phyloP scores from a whole-genome alignment of 2,797 vertebrate genomes.

The Valencia hispanica region DNA sequence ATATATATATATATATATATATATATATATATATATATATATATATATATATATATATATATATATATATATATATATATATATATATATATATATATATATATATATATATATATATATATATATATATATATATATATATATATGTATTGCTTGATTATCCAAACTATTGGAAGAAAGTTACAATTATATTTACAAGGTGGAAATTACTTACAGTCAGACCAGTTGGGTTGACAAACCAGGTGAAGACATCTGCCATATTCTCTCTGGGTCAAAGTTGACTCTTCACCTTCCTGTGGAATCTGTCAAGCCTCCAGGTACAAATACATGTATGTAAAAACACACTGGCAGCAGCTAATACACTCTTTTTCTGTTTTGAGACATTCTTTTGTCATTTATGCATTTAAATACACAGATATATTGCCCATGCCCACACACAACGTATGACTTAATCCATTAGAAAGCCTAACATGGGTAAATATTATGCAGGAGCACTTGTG shows the following conservation, averaged over 20 bases:
- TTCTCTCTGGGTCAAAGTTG: slow-evolving; percentile 56
- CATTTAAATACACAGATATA: neutral
- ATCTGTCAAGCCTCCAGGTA: slow-evolving; percentile 56
- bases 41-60: no score
- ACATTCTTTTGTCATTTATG: neutral
- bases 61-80: no score
- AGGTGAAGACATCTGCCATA: slow-evolving; percentile 34
- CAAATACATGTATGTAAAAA: slow-evolving; percentile 20
- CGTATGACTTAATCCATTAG: slow-evolving; percentile 7
- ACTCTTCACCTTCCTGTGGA: slow-evolving; percentile 65
- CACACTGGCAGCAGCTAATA: slow-evolving; percentile 6
- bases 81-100: no score
- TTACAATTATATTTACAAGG: neutral
- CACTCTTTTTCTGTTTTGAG: neutral
- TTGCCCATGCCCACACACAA: slow-evolving; percentile 3
- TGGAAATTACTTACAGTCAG: slow-evolving; percentile 9
- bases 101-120: no score
- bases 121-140: no score
- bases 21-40: no score
- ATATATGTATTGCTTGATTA: no score
- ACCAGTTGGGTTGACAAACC: slow-evolving; percentile 6
- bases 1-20: no score
- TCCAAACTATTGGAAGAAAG: no score
- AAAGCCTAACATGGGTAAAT: slow-evolving; percentile 47
- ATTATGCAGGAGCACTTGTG: slow-evolving; percentile 42